Conservation (phyloP, 2,888 invertebrate species). For the Gymnoscelis rufifasciata region DNA sequence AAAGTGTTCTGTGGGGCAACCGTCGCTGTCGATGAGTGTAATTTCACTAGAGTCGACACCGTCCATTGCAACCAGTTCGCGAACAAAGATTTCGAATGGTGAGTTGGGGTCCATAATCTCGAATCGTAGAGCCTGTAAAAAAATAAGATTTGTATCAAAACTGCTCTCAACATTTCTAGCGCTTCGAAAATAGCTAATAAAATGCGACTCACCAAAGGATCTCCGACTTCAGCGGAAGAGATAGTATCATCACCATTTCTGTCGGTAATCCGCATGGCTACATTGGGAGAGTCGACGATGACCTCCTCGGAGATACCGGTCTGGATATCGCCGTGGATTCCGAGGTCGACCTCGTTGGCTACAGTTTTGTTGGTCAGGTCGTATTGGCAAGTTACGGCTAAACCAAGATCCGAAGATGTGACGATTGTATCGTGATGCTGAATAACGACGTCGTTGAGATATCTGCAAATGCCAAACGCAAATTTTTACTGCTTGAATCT, state of each 20-base stretch:
- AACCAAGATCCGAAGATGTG: conserved; percentile 94
- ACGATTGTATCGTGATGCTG: conserved; percentile 98
- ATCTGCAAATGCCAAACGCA: conserved; percentile 56
- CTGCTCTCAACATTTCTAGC: conserved; percentile 1
- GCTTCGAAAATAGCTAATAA: conserved; percentile 4
- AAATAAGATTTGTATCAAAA: conserved; percentile 6
- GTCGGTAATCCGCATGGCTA: conserved; percentile 95
- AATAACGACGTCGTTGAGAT: conserved; percentile 94
- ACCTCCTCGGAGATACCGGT: conserved; percentile 93
- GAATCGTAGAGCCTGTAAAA: conserved; percentile 85
- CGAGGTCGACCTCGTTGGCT: conserved; percentile 93
- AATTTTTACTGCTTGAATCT: conserved; percentile 7
- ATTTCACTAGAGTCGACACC: conserved; percentile 96
- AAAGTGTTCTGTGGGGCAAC: conserved; percentile 95
- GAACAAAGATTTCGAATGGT: conserved; percentile 96
- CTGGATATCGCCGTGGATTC: conserved; percentile 92
- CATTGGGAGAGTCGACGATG: conserved; percentile 95
- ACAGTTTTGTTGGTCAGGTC: conserved; percentile 96
- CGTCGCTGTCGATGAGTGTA: conserved; percentile 92
- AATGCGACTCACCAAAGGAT: conserved; percentile 82
- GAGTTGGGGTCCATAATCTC: conserved; percentile 95
- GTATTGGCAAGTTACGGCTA: conserved; percentile 96
- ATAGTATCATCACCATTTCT: conserved; percentile 90
- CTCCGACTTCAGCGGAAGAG: conserved; percentile 94
- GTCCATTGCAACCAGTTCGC: conserved; percentile 96